Base-by-base conservation (phyloP, 2,888 invertebrate genomes). In the Orchesella flavescens region DNA sequence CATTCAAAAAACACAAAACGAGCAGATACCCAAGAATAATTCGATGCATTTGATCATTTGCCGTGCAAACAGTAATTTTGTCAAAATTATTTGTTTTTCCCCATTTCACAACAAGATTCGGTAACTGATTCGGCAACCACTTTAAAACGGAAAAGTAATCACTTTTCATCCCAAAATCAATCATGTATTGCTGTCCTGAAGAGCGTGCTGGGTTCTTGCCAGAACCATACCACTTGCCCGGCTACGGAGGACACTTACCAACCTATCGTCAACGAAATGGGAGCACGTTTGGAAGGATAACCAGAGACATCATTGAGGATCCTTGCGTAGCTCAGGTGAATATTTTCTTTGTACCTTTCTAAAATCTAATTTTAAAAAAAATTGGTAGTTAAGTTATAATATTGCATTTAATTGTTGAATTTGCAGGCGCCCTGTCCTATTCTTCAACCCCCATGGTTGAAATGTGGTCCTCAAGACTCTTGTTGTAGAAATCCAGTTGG, bases 211-310 rank as follows among this genome's bases (percentile, higher is more conserved):
- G 87, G 0, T 86, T 73, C 65, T 34, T 87, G 1, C 78, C 81
- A n/a, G 82, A 87, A 49, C 87, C 87, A 0, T 84, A 86, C 59
- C 87, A 86, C 43, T 44, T 87, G 10, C 87, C 86, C 7, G 87
- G 87, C 17, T 87, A 87, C 44, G 69, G 65, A 34, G 87, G 87
- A 17, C 87, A 87, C 46, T 55, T 87, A 12, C 85, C 87, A 17
- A 80, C 87, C 1, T 78, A 79, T 69, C 65, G 74, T 13, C 73
- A 79, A 23, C 59, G 87, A 23, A 77, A 76, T 44, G 87, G 87
- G 10, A 86, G 83, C 1, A 85, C 84, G 12, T 86, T 85, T 61
- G 87, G 87, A 0, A 72, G 75, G 46, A 44, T 86, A 13, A 73
- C 81, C 10, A 83, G 86, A 46, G 85, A 86, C n/a, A 65, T 76